phyloP scores from a whole-genome alignment of 2,797 vertebrate species.

The Pachyuromys duprasi region DNA sequence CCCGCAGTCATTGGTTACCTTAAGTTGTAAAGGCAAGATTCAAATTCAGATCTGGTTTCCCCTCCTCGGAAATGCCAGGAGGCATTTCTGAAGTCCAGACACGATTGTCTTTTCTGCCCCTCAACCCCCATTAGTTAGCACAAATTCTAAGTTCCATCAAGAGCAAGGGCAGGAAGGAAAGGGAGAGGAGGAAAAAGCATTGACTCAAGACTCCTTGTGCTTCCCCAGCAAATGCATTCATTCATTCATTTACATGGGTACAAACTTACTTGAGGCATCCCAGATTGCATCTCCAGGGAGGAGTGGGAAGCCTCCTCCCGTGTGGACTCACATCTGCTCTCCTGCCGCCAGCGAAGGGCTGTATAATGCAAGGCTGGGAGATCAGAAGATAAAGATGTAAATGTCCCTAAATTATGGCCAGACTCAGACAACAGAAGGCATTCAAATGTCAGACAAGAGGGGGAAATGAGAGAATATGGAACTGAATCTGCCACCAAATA shows the following conservation, averaged over 20 bases:
- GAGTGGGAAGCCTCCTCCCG: background rate
- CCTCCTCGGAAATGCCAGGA: background rate
- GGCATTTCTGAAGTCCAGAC: background rate
- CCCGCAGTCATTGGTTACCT: background rate
- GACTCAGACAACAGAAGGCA: background rate
- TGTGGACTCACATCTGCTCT: background rate
- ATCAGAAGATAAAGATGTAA: constrained; percentile 47
- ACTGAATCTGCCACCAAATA: background rate
- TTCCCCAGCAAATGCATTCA: background rate
- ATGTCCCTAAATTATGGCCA: background rate
- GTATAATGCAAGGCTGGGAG: background rate
- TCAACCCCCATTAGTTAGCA: background rate
- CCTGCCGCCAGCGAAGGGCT: background rate
- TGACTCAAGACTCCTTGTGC: background rate
- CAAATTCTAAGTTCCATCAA: background rate
- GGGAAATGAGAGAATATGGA: constrained; percentile 21
- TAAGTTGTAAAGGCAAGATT: background rate
- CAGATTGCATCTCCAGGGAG: background rate
- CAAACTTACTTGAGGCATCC: background rate
- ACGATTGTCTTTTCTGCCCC: background rate
- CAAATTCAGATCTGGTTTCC: background rate
- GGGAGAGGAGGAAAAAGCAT: background rate
- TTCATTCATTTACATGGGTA: background rate
- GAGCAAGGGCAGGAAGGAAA: background rate
- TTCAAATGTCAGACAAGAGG: constrained; percentile 18